A percentile compares a stretch with the other conserved stretches of the same genome.
These are phyloP conservation scores for Bombylius discolor DNA, from an alignment of 2,888 invertebrate species.

Conservation along the genomic window DNA sequence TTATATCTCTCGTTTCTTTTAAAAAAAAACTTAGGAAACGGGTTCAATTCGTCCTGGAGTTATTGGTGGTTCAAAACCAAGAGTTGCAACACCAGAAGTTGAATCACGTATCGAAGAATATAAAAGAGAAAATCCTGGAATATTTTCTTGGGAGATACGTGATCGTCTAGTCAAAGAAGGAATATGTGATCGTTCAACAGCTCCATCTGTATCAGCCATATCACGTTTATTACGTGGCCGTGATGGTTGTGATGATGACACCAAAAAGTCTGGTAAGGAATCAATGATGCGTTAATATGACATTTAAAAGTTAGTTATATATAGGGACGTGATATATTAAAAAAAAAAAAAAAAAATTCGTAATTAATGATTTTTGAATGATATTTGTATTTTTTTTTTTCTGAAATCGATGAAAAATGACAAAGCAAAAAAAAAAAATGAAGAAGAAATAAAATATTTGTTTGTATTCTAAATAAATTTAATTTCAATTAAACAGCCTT, in stretches of 20 bases:
- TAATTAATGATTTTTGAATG: too few relatives aligned
- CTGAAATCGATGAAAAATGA: too few relatives aligned
- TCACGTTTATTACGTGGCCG: slow-evolving; percentile 62
- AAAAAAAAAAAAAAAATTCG: too few relatives aligned
- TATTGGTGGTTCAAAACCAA: slow-evolving; percentile 86
- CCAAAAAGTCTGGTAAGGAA: slow-evolving; percentile 14
- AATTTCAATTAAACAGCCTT: too few relatives aligned
- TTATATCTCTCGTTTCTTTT: too few relatives aligned
- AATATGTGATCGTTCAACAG: slow-evolving; percentile 35
- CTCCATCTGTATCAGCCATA: slow-evolving; percentile 74
- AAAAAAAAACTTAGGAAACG: slow-evolving; percentile 53
- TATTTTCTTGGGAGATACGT: slow-evolving; percentile 90
- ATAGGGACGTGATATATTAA: background rate
- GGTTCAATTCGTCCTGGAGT: slow-evolving; percentile 91
- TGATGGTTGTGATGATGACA: slow-evolving; percentile 38
- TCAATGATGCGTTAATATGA: too few relatives aligned
- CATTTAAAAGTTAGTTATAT: background rate
- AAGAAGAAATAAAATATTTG: too few relatives aligned
- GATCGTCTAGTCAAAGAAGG: slow-evolving; percentile 78
- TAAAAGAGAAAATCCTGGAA: slow-evolving; percentile 83
- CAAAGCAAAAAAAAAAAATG: too few relatives aligned
- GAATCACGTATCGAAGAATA: slow-evolving; percentile 82
- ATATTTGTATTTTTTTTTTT: background rate
- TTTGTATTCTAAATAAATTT: too few relatives aligned
- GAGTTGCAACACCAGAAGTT: slow-evolving; percentile 86